phyloP scores from a whole-genome alignment of 1,140 invertebrate species.

The Leptinotarsa lineolata region DNA sequence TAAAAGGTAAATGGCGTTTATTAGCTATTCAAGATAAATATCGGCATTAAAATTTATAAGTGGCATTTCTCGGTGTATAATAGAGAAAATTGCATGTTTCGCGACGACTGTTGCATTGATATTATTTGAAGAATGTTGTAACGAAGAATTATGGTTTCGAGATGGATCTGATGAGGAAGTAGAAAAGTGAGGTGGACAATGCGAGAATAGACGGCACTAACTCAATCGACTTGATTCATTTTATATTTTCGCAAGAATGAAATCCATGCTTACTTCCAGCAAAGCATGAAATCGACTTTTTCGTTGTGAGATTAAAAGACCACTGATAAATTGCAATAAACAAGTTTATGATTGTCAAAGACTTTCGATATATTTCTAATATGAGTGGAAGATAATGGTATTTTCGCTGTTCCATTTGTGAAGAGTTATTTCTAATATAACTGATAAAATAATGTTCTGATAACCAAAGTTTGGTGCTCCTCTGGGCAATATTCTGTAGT shows the following conservation, averaged over 20 bases:
- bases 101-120: background rate
- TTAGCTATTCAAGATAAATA: conserved; percentile 3
- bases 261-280: too few species aligned
- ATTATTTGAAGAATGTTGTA: background rate
- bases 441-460: too few species aligned
- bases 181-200: background rate
- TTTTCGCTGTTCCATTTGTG: too few species aligned
- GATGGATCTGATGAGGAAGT: background rate
- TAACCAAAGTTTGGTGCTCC: too few species aligned
- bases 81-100: conserved; percentile 8
- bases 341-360: too few species aligned
- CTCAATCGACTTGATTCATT: background rate
- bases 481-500: too few species aligned
- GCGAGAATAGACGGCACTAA: background rate
- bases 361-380: too few species aligned
- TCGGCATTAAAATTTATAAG: conserved; percentile 1
- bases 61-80: background rate
- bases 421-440: too few species aligned
- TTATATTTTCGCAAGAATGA: background rate
- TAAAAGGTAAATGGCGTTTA: conserved; percentile 1
- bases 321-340: too few species aligned
- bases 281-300: too few species aligned
- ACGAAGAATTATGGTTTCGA: background rate
- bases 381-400: too few species aligned
- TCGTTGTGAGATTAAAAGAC: too few species aligned